Evolutionary conservation across 2,113 vertebrate genomes (phyloP), one percentile per base, ranked within the genome.

Genomic region (Camarhynchus parvulus): DNA sequence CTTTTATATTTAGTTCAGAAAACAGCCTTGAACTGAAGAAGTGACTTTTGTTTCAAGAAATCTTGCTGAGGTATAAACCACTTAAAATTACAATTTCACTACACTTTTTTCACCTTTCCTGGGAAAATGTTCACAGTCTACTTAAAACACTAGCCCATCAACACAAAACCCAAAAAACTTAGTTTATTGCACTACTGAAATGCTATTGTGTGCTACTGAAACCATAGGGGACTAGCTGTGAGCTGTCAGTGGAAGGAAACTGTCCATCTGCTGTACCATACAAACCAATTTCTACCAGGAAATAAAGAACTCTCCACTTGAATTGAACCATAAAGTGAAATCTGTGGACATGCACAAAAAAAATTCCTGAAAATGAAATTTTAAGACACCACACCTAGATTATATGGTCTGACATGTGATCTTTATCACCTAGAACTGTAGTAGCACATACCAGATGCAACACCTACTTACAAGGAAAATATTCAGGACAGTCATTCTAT

Each of bases 21-120:
- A 92, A 77, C n/a, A 91, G 78, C 55, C 94, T 74, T 85, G 81
- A 95, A 83, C 44, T 62, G 42, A 91, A 82, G 70, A 87, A 95
- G 33, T 85, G 58, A 94, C 70, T 96, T 89, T 91, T 85, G 66
- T 90, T 46, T 94, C 84, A 55, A 50, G 55, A 92, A 91, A 90
- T 47, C 33, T 83, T 83, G 58, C 59, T 87, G 81, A 85, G 28
- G 21, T 80, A 94, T 53, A 87, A 94, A 83, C 7, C 58, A 72
- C 50, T 96, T 84, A 35, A 33, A 92, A 94, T 28, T 33, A 85
- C 23, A 31, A 73, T 76, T 83, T 85, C 37, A 39, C 53, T 50
- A 62, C 5, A 4, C 4, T 52, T 91, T 55, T 67, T 53, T 56
- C 6, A 1, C 33, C 35, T 70, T 93, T 55, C 6, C 49, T 59